phyloP scores from a whole-genome alignment of 2,888 invertebrate species.

The Cosmia pyralina region DNA sequence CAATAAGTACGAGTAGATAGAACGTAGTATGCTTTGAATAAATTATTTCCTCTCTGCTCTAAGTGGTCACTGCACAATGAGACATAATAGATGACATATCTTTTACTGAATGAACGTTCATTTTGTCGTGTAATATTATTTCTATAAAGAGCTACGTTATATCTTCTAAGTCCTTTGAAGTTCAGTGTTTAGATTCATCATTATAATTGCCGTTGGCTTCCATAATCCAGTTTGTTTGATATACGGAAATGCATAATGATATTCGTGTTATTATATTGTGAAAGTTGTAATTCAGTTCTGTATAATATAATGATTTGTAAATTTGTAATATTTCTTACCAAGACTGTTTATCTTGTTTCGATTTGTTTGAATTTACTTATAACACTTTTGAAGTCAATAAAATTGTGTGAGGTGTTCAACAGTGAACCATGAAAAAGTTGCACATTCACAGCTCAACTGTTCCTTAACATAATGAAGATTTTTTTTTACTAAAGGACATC shows the following conservation, averaged over 20 bases:
- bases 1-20: conserved; percentile 60
- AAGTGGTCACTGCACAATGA: conserved; percentile 86
- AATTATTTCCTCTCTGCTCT: conserved; percentile 85
- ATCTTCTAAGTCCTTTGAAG: conserved; percentile 74
- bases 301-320: conserved; percentile 52
- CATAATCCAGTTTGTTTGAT: conserved; percentile 58
- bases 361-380: conserved; percentile 48
- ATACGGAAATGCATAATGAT: conserved; percentile 60
- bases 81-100: conserved; percentile 85
- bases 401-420: neutral
- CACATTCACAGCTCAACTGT: no score
- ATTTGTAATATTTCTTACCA: conserved; percentile 19
- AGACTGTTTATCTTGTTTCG: conserved; percentile 11
- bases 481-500: no score
- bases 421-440: no score
- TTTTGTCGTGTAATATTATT: conserved; percentile 76
- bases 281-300: conserved; percentile 45
- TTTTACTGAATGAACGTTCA: conserved; percentile 80
- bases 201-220: conserved; percentile 72
- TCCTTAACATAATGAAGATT: no score
- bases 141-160: conserved; percentile 62
- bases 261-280: conserved; percentile 56
- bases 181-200: conserved; percentile 72
- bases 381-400: conserved; percentile 24
- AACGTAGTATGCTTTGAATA: conserved; percentile 80